Conservation (phyloP, 2,888 invertebrate species). For the Tolmerus cingulatus region DNA sequence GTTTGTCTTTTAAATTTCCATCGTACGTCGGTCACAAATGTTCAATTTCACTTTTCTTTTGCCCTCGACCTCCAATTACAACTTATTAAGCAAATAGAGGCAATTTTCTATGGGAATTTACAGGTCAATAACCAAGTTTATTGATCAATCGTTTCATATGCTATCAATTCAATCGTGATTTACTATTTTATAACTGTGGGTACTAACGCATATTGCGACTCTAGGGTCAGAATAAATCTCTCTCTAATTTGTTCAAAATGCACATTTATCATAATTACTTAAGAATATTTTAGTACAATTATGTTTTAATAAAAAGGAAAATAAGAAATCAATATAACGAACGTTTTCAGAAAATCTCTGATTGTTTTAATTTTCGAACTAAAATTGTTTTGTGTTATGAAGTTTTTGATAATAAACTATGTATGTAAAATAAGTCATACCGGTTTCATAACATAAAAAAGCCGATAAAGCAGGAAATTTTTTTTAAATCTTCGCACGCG, state of each 20-base stretch:
- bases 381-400: background rate
- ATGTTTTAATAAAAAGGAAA: too few relatives aligned
- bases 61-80: background rate
- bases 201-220: too few relatives aligned
- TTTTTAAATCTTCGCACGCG: background rate
- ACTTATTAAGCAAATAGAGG: background rate
- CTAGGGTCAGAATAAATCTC: too few relatives aligned
- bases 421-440: background rate
- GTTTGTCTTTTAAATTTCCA: background rate
- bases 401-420: background rate
- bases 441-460: background rate
- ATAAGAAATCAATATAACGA: too few relatives aligned
- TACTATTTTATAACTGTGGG: background rate
- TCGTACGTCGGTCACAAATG: background rate
- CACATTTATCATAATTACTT: too few relatives aligned
- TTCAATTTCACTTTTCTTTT: background rate
- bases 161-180: background rate
- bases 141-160: background rate
- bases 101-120: background rate
- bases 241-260: too few relatives aligned
- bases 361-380: too few relatives aligned
- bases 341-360: too few relatives aligned
- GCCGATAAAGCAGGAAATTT: background rate
- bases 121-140: background rate
- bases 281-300: too few relatives aligned